Evolutionary conservation across 2,888 invertebrate genomes (phyloP).

Genomic region (Cordilura impudica): DNA sequence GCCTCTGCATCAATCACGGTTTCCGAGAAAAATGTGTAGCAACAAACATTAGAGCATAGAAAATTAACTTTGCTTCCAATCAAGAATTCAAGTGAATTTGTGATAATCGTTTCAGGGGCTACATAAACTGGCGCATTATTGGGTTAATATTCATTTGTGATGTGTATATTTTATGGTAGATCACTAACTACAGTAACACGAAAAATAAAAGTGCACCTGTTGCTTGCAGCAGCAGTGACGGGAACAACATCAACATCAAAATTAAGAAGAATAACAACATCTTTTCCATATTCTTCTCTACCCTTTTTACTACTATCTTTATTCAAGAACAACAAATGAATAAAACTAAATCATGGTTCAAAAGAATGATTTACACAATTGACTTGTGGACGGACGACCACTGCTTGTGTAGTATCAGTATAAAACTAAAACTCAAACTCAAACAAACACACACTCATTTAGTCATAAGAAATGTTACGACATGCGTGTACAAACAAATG

Average conservation of each 20-base stretch:
- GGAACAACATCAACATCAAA: background rate
- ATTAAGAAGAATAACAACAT: conserved; percentile 23
- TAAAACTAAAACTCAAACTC: background rate
- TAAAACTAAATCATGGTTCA: background rate
- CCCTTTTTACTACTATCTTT: conserved; percentile 5
- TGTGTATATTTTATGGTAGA: background rate
- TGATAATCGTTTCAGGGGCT: too few species aligned
- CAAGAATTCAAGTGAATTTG: too few species aligned
- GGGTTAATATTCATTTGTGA: background rate
- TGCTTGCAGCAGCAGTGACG: conserved; percentile 10
- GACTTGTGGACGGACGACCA: conserved; percentile 42
- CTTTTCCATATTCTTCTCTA: background rate
- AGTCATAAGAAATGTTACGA: conserved; percentile 55
- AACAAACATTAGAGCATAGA: too few species aligned
- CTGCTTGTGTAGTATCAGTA: conserved; percentile 47
- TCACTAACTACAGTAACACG: background rate
- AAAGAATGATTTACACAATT: conserved; percentile 51
- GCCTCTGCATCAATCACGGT: too few species aligned
- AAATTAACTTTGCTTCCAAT: too few species aligned
- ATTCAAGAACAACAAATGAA: background rate
- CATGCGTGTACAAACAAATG: conserved; percentile 63
- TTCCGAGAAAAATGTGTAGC: too few species aligned
- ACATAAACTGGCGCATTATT: too few species aligned
- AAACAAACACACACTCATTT: conserved; percentile 19
- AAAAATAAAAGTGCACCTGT: conserved; percentile 59